phyloP scores from a whole-genome alignment of 2,888 invertebrate species.

The Drepanosiphum platanoidis region DNA sequence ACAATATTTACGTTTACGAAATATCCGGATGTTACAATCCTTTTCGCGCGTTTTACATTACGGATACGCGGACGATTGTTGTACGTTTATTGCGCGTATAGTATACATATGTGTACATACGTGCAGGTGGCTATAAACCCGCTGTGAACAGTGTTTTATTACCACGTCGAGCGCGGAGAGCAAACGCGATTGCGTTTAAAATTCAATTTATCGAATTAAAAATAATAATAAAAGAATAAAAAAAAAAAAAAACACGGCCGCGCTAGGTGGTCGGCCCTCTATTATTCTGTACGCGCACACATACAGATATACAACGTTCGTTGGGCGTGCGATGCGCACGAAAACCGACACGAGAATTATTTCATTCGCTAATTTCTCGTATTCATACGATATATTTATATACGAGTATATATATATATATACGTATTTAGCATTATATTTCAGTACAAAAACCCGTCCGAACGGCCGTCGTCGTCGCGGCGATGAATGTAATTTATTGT shows the following conservation, averaged over 20 bases:
- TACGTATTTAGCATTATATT: too few species aligned
- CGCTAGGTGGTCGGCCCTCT: background rate
- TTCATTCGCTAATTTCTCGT: background rate
- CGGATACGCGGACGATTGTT: too few species aligned
- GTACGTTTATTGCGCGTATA: background rate
- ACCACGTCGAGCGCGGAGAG: background rate
- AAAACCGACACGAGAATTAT: background rate
- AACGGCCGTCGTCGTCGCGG: background rate
- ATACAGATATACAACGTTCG: too few species aligned
- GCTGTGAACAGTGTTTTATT: slow-evolving; percentile 3
- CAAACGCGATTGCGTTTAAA: slow-evolving; percentile 20
- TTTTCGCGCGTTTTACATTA: background rate
- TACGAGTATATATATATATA: background rate
- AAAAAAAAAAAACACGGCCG: background rate
- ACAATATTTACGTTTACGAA: background rate
- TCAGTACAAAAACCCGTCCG: too few species aligned
- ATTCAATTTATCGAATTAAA: slow-evolving; percentile 29
- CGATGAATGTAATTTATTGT: too few species aligned
- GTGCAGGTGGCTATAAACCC: background rate
- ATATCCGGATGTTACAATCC: background rate
- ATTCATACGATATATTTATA: background rate
- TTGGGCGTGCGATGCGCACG: too few species aligned
- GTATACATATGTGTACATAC: background rate
- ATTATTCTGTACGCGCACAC: background rate
- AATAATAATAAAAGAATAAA: background rate